Evolutionary conservation across 1,140 invertebrate genomes (phyloP), one percentile per base, ranked within the genome.

Genomic region (Cryptotermes secundus): DNA sequence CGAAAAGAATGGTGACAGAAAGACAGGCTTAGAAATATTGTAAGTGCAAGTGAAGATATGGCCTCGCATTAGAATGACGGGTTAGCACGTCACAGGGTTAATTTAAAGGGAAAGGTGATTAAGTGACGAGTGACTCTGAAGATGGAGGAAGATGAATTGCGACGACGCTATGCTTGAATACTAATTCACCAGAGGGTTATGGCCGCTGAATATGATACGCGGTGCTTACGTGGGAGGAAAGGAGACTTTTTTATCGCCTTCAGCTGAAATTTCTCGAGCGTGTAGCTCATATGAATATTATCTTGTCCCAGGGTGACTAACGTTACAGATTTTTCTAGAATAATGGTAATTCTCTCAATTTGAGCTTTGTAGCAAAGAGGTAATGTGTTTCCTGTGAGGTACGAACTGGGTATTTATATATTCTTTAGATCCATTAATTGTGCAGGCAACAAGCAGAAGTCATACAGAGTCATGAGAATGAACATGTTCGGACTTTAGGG

Each of bases 21-120:
- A 9, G 38, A 59, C 53, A 72, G 26, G 59, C n/a, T 72, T 72
- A 31, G 4, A 72, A 72, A 16, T 26, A 72, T 31, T 72, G 26
- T n/a, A 72, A 72, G 59, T 72, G 59, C 9, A 72, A 72, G n/a
- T 31, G 7, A 31, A 72, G 59, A 31, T 31, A 7, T 14, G 16
- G 59, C 31, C 59, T 31, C 59, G 59, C 59, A 72, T 72, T n/a
- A n/a, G 26, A 72, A n/a, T 16, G 59, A 72, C 16, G 59, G 26
- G 59, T 72, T 31, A 31, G 26, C 9, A 72, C n/a, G 26, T 3
- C 31, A 14, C 26, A n/a, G n/a, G 59, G 59, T 72, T 72, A 72
- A 72, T 72, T 72, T 72, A 72, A 72, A 72, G 59, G 26, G 59
- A n/a, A 72, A 72, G 59, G 59, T 72, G 59, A 72, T 72, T 72